Base-by-base conservation (phyloP, 2,797 vertebrate species). In the Rhadinocentrus ornatus region DNA sequence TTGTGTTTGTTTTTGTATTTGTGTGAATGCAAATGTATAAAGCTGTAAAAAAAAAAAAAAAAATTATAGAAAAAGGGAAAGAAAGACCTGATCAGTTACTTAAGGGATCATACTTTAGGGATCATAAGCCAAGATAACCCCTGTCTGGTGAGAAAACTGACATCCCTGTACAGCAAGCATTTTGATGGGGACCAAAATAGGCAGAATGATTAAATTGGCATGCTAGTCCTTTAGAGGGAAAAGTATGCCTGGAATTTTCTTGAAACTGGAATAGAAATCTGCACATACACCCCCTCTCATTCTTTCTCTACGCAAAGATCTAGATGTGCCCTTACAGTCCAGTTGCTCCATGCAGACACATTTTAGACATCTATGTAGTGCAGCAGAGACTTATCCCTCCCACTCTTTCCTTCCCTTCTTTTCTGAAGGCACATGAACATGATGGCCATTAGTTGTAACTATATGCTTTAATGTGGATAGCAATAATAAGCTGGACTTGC, bases 151-250 rank as follows among this genome's bases (percentile, higher is more conserved):
- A 65, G 52, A 77, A 81, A 69, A 31, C 2, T 55, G 31, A 37
- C 58, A 7, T 66, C 75, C 27, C 67, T 69, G 67, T 63, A 24
- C 62, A 69, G 52, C 53, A 26, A 50, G 50, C 32, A 37, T 76
- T 81, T 88, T 80, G 69, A 82, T 82, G 58, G 66, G 55, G 81
- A 69, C 79, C 80, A 83, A 87, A 86, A 81, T 61, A 84, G 73
- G 61, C 29, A 41, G 56, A 71, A 71, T 73, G 11, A 81, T 84
- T 73, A 60, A 74, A 87, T 72, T 83, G 66, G 68, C 71, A 82
- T 85, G 26, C 4, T 84, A 83, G 80, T 87, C 60, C 63, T 81
- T 86, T 71, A 78, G 67, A 88, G 71, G 84, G 80, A 64, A 88
- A 88, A 81, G 62, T 73, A 88, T 87, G 73, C 63, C 7, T 48